These are phyloP conservation scores for Enhydra lutris DNA, from an alignment of 2,113 vertebrate species.

Conservation along the genomic window DNA sequence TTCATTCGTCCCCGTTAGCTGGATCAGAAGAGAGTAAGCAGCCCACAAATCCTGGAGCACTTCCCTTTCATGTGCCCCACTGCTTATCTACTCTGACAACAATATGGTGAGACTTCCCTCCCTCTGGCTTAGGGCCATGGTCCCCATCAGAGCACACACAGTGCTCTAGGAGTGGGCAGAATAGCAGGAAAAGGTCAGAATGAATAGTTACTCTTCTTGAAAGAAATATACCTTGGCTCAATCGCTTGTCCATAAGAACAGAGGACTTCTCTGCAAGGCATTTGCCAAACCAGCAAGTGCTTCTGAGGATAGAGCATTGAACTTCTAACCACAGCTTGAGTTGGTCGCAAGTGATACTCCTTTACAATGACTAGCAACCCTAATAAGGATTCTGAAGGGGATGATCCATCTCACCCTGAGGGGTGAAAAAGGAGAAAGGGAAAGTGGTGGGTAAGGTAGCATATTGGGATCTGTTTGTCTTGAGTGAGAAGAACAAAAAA, in stretches of 20 bases:
- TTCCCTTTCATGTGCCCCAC: constrained; percentile 85
- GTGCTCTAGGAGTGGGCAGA: constrained; percentile 83
- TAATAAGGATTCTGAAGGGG: background rate
- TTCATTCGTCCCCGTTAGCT: constrained; percentile 82
- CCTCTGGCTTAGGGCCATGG: constrained; percentile 81
- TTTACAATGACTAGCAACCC: background rate
- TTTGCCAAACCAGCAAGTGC: background rate
- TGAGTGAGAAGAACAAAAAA: background rate
- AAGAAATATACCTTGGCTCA: constrained; percentile 78
- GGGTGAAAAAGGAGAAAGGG: background rate
- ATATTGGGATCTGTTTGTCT: background rate
- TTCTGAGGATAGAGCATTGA: background rate
- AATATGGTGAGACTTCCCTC: constrained; percentile 84
- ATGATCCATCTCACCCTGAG: background rate
- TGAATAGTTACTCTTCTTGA: constrained; percentile 80
- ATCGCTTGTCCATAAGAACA: constrained; percentile 66
- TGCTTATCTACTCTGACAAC: constrained; percentile 89
- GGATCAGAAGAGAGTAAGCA: constrained; percentile 79
- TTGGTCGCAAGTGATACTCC: background rate
- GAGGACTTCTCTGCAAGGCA: background rate
- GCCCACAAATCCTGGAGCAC: constrained; percentile 83
- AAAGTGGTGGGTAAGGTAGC: background rate
- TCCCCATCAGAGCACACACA: constrained; percentile 79
- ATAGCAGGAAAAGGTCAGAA: constrained; percentile 83
- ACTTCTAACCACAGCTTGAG: background rate